Conservation (phyloP, 2,113 vertebrate genomes). For the Atractosteus spatula region DNA sequence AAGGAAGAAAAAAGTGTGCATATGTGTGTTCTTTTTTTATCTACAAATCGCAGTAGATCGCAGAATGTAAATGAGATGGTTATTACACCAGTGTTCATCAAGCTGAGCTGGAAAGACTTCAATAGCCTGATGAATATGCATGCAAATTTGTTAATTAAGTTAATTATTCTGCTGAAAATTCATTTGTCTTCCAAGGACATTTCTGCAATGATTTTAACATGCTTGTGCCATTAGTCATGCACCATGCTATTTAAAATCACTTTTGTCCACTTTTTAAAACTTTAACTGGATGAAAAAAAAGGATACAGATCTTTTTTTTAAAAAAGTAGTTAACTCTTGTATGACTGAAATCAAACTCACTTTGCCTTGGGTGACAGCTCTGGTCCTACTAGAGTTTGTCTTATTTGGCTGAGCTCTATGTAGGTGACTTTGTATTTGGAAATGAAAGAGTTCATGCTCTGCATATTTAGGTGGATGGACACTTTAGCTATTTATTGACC, state of each 20-base stretch:
- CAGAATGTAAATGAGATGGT: slow-evolving; percentile 99
- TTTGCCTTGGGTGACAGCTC: background rate
- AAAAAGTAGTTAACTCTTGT: background rate
- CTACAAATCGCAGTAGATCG: slow-evolving; percentile 95
- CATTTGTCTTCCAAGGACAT: slow-evolving; percentile 99
- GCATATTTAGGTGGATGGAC: slow-evolving; percentile 1
- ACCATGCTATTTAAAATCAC: slow-evolving; percentile 90
- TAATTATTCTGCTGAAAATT: slow-evolving; percentile 99
- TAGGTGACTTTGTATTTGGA: slow-evolving; percentile 2
- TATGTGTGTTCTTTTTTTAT: slow-evolving; percentile 24
- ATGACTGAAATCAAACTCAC: background rate
- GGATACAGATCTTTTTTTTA: background rate
- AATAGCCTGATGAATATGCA: slow-evolving; percentile 99
- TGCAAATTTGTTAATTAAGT: slow-evolving; percentile 99
- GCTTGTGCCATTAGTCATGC: slow-evolving; percentile 98
- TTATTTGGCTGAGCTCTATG: background rate
- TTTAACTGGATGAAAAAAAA: slow-evolving; percentile 47
- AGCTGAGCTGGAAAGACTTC: slow-evolving; percentile 99
- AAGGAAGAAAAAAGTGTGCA: slow-evolving; percentile 29
- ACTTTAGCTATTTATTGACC: no score
- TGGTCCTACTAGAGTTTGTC: background rate
- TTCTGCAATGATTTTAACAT: slow-evolving; percentile 99
- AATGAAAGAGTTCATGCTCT: background rate
- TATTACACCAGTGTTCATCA: slow-evolving; percentile 99
- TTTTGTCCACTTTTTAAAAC: slow-evolving; percentile 91